These are phyloP conservation scores for Saguinus midas DNA, from an alignment of 2,113 vertebrate species.

Conservation along the genomic window DNA sequence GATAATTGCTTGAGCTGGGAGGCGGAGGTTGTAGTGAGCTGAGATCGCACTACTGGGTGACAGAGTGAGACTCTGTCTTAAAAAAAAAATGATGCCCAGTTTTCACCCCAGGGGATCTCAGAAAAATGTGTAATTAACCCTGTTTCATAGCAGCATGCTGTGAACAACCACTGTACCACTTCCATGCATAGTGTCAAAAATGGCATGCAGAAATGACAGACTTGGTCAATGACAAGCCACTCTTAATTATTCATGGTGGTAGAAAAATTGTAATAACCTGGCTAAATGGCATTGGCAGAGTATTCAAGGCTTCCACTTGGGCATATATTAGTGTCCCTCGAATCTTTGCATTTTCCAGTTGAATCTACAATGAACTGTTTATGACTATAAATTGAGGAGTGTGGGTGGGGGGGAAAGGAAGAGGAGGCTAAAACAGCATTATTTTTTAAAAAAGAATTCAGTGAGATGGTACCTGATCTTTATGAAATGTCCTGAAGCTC, in stretches of 20 bases:
- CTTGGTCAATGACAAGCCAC: conserved; percentile 37
- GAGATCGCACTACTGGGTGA: too few relatives aligned
- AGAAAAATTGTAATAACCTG: not conserved
- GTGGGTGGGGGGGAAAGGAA: not conserved
- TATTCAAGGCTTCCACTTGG: not conserved
- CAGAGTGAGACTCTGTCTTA: too few relatives aligned
- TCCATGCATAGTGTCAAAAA: conserved; percentile 41
- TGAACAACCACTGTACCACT: conserved; percentile 34
- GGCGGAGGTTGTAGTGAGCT: too few relatives aligned
- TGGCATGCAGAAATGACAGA: conserved; percentile 47
- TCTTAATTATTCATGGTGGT: conserved; percentile 65
- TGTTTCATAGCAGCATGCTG: conserved; percentile 51
- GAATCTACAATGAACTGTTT: not conserved
- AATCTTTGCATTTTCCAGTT: not conserved
- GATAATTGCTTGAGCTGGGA: too few relatives aligned
- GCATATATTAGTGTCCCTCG: not conserved
- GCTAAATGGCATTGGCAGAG: not conserved
- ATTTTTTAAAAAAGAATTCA: not conserved
- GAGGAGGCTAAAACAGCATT: not conserved
- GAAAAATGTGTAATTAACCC: conserved; percentile 56
- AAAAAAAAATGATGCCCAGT: not conserved
- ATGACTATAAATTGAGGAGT: not conserved
- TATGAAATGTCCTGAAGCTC: not conserved
- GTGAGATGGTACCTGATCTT: not conserved
- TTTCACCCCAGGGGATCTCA: conserved; percentile 50